Evolutionary conservation across 2,113 vertebrate genomes (phyloP), one percentile per base, ranked within the genome.

Genomic region (Microcebus lehilahytsara): DNA sequence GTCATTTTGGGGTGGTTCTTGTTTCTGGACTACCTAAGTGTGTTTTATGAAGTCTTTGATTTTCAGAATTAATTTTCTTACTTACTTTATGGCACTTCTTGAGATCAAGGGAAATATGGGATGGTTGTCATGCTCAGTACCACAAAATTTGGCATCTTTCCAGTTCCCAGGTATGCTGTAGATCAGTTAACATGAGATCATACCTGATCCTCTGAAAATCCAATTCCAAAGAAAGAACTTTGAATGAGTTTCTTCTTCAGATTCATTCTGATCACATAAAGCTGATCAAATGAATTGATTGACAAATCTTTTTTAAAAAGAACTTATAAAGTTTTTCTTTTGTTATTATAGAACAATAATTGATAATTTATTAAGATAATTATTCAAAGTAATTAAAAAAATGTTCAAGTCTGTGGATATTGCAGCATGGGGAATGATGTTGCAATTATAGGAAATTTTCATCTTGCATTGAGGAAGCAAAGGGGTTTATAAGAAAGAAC

Each of bases 311-410:
- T 92, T 23, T 20, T 60, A 64, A 88, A 64, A 56, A 71, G 1
- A 16, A 64, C 6, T 91, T 16, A 42, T 49, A 25, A 72, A 58
- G 37, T 83, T 40, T 74, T 10, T 72, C 10, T 78, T 67, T 93
- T 60, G 51, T 14, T 83, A 20, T 46, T 79, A 81, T 66, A 40
- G 74, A 93, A 49, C 17, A 96, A 49, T 77, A 93, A 46, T 62
- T 86, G 22, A 71, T 37, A 51, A 96, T 20, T 62, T 97, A 84
- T 62, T 75, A 37, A 83, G 53, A 25, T 16, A 84, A 74, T 80
- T 95, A 40, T 95, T 95, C 40, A 78, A 74, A 62, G 51, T 95
- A 95, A 95, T 95, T 97, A 83, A 87, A 97, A 77, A 77, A 1
- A 32, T 62, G 9, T 46, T 95, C 2, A 49, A 86, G 49, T 93